phyloP scores from a whole-genome alignment of 2,113 vertebrate genomes.

The Nicator chloris region DNA sequence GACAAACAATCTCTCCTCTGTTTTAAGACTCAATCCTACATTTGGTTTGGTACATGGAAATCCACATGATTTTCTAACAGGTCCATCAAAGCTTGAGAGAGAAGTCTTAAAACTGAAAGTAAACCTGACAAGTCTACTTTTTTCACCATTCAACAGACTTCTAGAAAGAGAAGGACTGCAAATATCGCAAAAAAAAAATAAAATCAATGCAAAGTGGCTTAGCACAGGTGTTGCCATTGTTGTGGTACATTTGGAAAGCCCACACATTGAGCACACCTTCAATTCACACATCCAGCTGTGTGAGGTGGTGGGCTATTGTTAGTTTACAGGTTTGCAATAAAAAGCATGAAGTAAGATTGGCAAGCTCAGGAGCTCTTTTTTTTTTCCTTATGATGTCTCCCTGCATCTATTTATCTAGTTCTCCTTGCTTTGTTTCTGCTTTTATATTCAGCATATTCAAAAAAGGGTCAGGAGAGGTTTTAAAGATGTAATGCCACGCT shows the following conservation, averaged over 20 bases:
- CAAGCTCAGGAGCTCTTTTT: constrained; percentile 2
- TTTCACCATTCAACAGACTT: neutral
- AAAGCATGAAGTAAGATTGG: constrained; percentile 53
- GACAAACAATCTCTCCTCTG: neutral
- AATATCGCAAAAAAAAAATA: neutral
- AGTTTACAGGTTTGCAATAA: constrained; percentile 43
- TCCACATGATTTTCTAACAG: neutral
- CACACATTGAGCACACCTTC: constrained; percentile 38
- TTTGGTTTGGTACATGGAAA: neutral
- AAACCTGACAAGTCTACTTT: neutral
- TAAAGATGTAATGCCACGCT: constrained; percentile 29
- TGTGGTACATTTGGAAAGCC: constrained; percentile 39
- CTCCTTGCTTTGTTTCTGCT: constrained; percentile 2
- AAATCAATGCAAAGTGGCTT: constrained; percentile 27
- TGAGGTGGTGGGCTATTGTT: constrained; percentile 35
- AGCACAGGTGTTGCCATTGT: constrained; percentile 39
- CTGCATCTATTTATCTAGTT: constrained; percentile 49
- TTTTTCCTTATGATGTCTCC: neutral
- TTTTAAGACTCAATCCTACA: neutral
- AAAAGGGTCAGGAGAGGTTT: constrained; percentile 54
- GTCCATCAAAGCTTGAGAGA: neutral
- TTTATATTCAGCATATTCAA: constrained; percentile 57
- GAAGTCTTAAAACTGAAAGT: neutral
- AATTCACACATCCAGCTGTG: constrained; percentile 7
- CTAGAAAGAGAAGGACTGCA: neutral